Base-by-base conservation (phyloP, 2,797 vertebrate species). In the Chanos chanos region DNA sequence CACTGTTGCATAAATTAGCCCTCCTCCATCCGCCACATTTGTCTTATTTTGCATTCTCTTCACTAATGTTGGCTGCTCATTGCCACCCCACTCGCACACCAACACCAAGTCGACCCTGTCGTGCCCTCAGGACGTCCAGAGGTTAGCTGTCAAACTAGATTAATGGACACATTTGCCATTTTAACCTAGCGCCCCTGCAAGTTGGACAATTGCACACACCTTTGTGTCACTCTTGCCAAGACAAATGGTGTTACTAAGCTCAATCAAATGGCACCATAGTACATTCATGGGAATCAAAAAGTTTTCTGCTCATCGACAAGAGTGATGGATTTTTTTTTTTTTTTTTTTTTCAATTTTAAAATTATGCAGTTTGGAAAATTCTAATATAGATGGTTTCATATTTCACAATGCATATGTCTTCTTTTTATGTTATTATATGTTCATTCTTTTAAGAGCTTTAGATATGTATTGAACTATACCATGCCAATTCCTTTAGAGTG, bases 91-190 rank as follows among this genome's bases (percentile, higher is more conserved):
- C 45, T n/a, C 24, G 30, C 48, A 55, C 61, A 51, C 33, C 36
- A 60, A 55, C 63, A 36, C 40, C 25, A 40, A 21, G 28, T 24
- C 12, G 16, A 9, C 48, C 63, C 54, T 30, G 43, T 34, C 57
- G 45, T 64, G 58, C 66, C 60, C 58, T 71, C 30, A 64, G 64
- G 66, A 76, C 51, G 21, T 31, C 54, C 56, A 59, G 72, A 73
- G 71, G 72, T 73, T 69, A 61, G 52, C 64, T 69, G 69, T 74
- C 72, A 71, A 31, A 53, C 48, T 58, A 51, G 70, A 76, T 75
- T 72, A 76, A 76, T 69, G 54, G 67, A 55, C 67, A 68, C 57
- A 71, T 74, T 64, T 61, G 62, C 67, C 65, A 68, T 41, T 59
- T 59, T 73, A 68, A 74, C 74, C 68, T 61, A 57, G 54, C 33